Base-by-base conservation (phyloP, 1,140 invertebrate species). In the Drosophila punjabiensis region DNA sequence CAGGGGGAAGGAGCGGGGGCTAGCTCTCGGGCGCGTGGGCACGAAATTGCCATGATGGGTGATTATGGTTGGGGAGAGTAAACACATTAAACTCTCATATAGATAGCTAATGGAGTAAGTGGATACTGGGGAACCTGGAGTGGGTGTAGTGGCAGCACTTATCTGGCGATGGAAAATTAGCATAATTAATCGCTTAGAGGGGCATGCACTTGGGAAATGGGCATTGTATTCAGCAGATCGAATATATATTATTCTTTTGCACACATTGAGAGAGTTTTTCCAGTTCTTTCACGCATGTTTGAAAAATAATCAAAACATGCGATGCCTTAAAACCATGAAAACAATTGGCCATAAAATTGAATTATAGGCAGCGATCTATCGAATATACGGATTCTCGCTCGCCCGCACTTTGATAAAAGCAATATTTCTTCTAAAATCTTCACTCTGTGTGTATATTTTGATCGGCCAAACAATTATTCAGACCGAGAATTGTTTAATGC, bases 291-390 rank as follows among this genome's bases (percentile, higher is more conserved):
- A 43, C 39, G 50, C 30, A 69, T 69, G 39, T 66, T 70, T 78
- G 65, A 58, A 62, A 78, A 50, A 62, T 52, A 75, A 75, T 75
- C 56, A 75, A 62, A 74, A 52, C 71, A 75, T 53, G 35, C n/a
- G 37, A 39, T 74, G 32, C 71, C 74, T 74, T 74, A 52, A 77
- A 58, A 50, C 37, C 50, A 33, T 41, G 58, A 78, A 76, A 78
- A 78, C 76, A 78, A 78, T 65, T 64, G 55, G 63, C 80, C 52
- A 88, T 88, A 61, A 80, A 83, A 87, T 74, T 88, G 84, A 87
- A 64, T 80, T 77, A 87, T 76, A 60, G 47, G 35, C 66, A 32
- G 47, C 65, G 58, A 76, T 68, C 66, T 68, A 53, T 63, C 20
- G 58, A 28, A 66, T 66, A 66, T 47, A 62, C 53, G 41, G 45